Conservation (phyloP, 30 jellyfish, hydroid and myxozoan genomes). For the Chironex yamaguchii region DNA sequence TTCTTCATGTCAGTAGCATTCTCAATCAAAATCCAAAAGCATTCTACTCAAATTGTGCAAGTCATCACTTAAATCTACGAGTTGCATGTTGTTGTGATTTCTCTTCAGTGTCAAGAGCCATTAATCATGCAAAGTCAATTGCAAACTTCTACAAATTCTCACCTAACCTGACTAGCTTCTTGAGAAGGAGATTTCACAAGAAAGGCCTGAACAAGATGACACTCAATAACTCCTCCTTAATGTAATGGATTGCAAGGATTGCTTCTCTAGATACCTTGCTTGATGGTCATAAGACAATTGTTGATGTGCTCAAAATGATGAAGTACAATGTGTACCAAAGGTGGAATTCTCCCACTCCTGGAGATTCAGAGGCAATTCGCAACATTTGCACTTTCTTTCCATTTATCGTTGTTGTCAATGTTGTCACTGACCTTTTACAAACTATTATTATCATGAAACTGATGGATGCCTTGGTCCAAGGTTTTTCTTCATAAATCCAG, state of each 20-base stretch:
- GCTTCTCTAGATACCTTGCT: slow-evolving; percentile 4
- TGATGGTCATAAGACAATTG: background rate
- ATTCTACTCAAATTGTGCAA: background rate
- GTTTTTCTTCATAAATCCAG: too few species aligned
- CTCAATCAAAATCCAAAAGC: slow-evolving; percentile 40
- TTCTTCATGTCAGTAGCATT: slow-evolving; percentile 55
- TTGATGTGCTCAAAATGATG: background rate
- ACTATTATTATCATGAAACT: too few species aligned
- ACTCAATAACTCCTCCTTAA: slow-evolving; percentile 14
- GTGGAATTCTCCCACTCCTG: slow-evolving; percentile 42
- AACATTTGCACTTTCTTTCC: slow-evolving; percentile 13
- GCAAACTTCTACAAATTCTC: slow-evolving; percentile 24
- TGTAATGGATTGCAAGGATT: slow-evolving; percentile 10
- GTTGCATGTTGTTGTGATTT: slow-evolving; percentile 18
- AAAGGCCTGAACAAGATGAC: background rate
- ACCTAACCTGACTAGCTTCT: slow-evolving; percentile 14
- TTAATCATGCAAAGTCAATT: too few species aligned
- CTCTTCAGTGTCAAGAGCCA: background rate
- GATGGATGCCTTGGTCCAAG: too few species aligned
- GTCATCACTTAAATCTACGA: background rate
- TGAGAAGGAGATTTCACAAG: background rate
- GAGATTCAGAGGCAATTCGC: slow-evolving; percentile 17
- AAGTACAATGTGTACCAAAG: slow-evolving; percentile 15
- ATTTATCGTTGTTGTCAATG: slow-evolving; percentile 3
- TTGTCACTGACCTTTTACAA: slow-evolving; percentile 27